phyloP scores from a whole-genome alignment of 2,888 invertebrate genomes.

The Apodemia duryi region DNA sequence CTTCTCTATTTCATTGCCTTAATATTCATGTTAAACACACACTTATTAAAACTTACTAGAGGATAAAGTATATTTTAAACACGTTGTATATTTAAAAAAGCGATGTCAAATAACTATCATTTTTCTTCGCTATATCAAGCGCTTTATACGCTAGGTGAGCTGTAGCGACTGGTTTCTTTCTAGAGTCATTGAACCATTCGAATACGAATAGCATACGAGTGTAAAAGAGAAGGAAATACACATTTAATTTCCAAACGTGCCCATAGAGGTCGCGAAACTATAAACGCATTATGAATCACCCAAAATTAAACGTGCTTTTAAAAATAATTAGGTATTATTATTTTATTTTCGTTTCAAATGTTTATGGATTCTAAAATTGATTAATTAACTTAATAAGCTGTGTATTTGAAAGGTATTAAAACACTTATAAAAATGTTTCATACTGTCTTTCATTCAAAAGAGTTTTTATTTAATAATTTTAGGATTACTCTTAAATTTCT shows the following conservation, averaged over 20 bases:
- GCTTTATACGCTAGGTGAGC: not conserved
- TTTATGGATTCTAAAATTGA: too few species aligned
- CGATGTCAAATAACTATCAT: not conserved
- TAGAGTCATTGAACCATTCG: constrained; percentile 78
- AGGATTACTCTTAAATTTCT: too few species aligned
- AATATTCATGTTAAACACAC: not conserved
- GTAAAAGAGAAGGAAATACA: constrained; percentile 58
- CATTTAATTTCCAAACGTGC: constrained; percentile 27
- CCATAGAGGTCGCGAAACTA: constrained; percentile 49
- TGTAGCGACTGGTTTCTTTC: constrained; percentile 50
- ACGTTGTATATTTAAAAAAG: not conserved
- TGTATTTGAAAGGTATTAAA: too few species aligned
- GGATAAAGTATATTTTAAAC: too few species aligned
- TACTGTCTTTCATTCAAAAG: too few species aligned
- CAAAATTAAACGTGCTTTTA: not conserved
- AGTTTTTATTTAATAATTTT: too few species aligned
- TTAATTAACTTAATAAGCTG: too few species aligned
- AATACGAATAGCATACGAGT: constrained; percentile 52
- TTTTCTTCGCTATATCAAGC: not conserved
- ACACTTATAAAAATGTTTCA: too few species aligned
- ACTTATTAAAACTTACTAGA: not conserved
- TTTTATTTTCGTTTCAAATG: too few species aligned
- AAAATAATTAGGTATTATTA: too few species aligned
- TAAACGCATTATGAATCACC: not conserved
- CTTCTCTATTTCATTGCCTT: not conserved